A percentile compares a stretch with the other conserved stretches of the same genome.
These are phyloP conservation scores for Listronotus oregonensis DNA, from an alignment of 1,140 invertebrate genomes.

Conservation along the genomic window DNA sequence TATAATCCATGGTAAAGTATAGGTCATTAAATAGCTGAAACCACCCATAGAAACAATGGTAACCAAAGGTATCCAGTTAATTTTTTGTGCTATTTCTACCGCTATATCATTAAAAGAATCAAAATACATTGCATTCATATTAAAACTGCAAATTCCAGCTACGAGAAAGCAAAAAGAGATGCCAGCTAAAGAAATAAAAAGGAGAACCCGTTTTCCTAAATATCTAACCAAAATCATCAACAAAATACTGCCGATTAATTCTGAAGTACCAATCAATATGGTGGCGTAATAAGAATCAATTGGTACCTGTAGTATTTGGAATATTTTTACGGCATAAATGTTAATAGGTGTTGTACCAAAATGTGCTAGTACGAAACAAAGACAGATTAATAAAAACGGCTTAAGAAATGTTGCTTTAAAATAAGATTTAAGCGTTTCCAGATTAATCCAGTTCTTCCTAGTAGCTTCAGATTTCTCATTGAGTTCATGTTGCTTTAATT, in stretches of 20 bases:
- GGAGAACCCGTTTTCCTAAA: constrained; percentile 70
- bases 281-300: constrained; percentile 76
- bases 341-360: constrained; percentile 73
- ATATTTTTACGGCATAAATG: constrained; percentile 75
- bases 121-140: constrained; percentile 44
- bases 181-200: constrained; percentile 67
- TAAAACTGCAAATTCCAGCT: constrained; percentile 63
- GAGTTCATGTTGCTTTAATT: constrained; percentile 1
- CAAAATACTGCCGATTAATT: constrained; percentile 66
- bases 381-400: constrained; percentile 67
- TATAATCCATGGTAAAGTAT: constrained; percentile 75
- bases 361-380: constrained; percentile 71
- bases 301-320: constrained; percentile 69
- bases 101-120: constrained; percentile 2
- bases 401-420: constrained; percentile 60
- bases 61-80: constrained; percentile 70
- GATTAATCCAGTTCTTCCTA: constrained; percentile 39
- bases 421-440: constrained; percentile 55
- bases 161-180: constrained; percentile 66
- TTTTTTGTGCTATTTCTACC: constrained; percentile 41
- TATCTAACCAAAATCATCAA: constrained; percentile 71
- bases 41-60: constrained; percentile 70
- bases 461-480: neutral
- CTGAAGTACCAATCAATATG: constrained; percentile 68
- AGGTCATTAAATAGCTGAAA: constrained; percentile 70